A percentile compares a stretch with the other conserved stretches of the same genome.
Conservation (phyloP, 2,888 invertebrate species). For the Drosophila multiciliata region DNA sequence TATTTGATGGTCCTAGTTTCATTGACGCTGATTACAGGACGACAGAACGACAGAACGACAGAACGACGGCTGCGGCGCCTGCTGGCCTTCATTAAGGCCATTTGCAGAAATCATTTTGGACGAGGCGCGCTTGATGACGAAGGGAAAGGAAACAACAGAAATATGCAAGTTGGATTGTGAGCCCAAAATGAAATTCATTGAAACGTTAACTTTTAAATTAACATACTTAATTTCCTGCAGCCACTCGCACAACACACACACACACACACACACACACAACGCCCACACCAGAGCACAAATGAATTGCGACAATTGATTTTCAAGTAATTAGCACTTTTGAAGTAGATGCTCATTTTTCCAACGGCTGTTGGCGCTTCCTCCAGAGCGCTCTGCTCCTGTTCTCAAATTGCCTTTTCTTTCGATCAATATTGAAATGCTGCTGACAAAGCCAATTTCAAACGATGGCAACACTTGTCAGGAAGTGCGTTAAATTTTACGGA, state of each 20-base stretch:
- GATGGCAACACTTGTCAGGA: slow-evolving; percentile 71
- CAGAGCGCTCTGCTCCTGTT: background rate
- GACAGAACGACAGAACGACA: slow-evolving; percentile 26
- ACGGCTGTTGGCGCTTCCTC: slow-evolving; percentile 30
- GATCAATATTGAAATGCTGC: slow-evolving; percentile 17
- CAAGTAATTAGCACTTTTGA: slow-evolving; percentile 71
- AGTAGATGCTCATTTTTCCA: slow-evolving; percentile 34
- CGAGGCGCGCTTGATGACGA: background rate
- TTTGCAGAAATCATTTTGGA: slow-evolving; percentile 51
- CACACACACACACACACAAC: background rate
- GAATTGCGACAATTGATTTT: slow-evolving; percentile 80
- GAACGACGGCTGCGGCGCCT: slow-evolving; percentile 3
- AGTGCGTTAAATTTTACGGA: slow-evolving; percentile 73
- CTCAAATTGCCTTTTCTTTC: background rate
- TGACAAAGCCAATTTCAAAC: slow-evolving; percentile 25
- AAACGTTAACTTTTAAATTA: slow-evolving; percentile 78
- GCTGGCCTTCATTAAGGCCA: slow-evolving; percentile 68
- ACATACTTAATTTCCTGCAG: slow-evolving; percentile 74
- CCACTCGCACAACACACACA: slow-evolving; percentile 14
- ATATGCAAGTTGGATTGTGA: slow-evolving; percentile 29
- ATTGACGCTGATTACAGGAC: slow-evolving; percentile 57
- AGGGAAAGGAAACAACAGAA: background rate
- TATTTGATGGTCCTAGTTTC: slow-evolving; percentile 55
- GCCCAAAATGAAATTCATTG: slow-evolving; percentile 67
- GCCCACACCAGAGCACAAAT: slow-evolving; percentile 31